Conservation (phyloP, 1,140 invertebrate species). For the Lordiphosa mommai region DNA sequence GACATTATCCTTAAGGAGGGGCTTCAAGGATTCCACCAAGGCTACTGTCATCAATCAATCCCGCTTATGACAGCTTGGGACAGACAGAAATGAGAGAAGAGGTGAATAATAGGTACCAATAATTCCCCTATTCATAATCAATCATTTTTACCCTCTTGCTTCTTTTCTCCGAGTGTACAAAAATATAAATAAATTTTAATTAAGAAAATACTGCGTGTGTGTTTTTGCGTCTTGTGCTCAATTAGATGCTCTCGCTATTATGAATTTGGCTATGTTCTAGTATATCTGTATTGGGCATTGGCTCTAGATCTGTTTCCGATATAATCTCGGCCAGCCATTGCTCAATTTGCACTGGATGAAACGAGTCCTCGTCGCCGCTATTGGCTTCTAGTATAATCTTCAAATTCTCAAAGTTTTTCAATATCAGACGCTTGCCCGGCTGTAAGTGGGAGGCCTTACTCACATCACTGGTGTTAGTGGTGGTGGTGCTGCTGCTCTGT, state of each 20-base stretch:
- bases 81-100: too few species aligned
- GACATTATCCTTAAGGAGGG: too few species aligned
- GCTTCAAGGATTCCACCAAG: too few species aligned
- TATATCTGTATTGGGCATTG: constrained; percentile 81
- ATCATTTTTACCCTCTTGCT: too few species aligned
- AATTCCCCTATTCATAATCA: too few species aligned
- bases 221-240: background rate
- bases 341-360: constrained; percentile 81
- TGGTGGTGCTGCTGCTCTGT: constrained; percentile 24
- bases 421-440: constrained; percentile 55
- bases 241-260: constrained; percentile 53
- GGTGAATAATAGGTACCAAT: too few species aligned
- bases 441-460: constrained; percentile 33
- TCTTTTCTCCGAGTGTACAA: too few species aligned
- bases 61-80: too few species aligned
- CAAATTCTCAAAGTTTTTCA: constrained; percentile 77
- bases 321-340: constrained; percentile 82
- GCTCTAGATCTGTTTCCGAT: constrained; percentile 82
- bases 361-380: constrained; percentile 60
- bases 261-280: constrained; percentile 79
- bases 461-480: constrained; percentile 9
- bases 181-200: too few species aligned
- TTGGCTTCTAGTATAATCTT: constrained; percentile 67
- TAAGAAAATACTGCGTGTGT: constrained; percentile 42
- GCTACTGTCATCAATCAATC: too few species aligned